Evolutionary conservation across 2,113 vertebrate genomes (phyloP).

Genomic region (Castor canadensis): DNA sequence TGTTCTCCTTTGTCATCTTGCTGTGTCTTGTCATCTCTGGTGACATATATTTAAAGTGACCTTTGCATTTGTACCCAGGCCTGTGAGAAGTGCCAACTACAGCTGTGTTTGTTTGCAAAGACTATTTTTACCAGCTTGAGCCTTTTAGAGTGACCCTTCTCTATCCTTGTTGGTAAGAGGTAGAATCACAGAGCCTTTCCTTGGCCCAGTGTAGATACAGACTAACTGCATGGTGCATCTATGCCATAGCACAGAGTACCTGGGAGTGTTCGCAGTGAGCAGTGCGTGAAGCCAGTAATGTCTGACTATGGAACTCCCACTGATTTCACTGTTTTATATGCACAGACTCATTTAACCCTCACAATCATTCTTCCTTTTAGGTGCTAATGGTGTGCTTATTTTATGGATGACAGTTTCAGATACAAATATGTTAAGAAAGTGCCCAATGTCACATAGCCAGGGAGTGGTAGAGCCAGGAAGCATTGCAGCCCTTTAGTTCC

Average conservation of each 20-base stretch:
- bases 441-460: not conserved
- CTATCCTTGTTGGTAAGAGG: too few relatives aligned
- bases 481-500: not conserved
- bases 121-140: not conserved
- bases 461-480: not conserved
- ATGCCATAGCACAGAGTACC: not conserved
- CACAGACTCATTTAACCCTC: not conserved
- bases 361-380: not conserved
- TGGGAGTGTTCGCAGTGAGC: not conserved
- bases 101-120: not conserved
- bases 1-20: not conserved
- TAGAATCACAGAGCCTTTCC: too few relatives aligned
- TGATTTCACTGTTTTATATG: not conserved
- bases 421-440: not conserved
- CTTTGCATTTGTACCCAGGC: not conserved
- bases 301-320: rapidly evolving
- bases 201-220: not conserved
- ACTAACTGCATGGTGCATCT: rapidly evolving
- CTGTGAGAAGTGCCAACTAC: not conserved
- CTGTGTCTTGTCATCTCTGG: not conserved
- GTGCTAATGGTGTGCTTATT: not conserved
- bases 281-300: too few relatives aligned
- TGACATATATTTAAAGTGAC: not conserved
- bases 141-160: not conserved
- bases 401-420: not conserved